Percentiles rank a stretch among this genome's conserved stretches.
Conservation (phyloP, 2,888 invertebrate species). For the Agrenia bidenticulata region DNA sequence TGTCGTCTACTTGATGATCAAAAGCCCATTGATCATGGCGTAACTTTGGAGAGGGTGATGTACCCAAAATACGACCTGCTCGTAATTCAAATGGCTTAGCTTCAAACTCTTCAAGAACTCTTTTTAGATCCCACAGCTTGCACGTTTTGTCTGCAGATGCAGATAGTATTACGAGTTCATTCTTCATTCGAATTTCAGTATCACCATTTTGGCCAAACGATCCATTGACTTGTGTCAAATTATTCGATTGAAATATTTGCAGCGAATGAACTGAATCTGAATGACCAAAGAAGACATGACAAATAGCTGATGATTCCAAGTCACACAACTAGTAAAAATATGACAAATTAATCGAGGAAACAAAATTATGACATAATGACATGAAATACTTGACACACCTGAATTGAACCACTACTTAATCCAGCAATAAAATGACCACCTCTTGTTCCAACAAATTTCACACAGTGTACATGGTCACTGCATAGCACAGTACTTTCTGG, state of each 20-base stretch:
- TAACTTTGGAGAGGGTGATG: slow-evolving; percentile 47
- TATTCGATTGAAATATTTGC: slow-evolving; percentile 54
- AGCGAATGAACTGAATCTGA: slow-evolving; percentile 60
- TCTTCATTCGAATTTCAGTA: not conserved
- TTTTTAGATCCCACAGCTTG: slow-evolving; percentile 64
- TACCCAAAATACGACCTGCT: slow-evolving; percentile 27
- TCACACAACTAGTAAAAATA: slow-evolving; percentile 63
- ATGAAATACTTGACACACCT: slow-evolving; percentile 56
- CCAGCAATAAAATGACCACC: slow-evolving; percentile 60
- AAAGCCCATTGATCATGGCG: slow-evolving; percentile 44
- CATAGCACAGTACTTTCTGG: slow-evolving; percentile 47
- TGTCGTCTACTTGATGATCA: slow-evolving; percentile 37
- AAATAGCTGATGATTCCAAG: slow-evolving; percentile 57
- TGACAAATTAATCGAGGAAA: too few species aligned
- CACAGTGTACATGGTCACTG: slow-evolving; percentile 45
- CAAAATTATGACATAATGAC: too few species aligned
- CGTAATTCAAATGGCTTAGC: slow-evolving; percentile 24
- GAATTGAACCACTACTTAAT: slow-evolving; percentile 59
- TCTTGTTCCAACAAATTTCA: slow-evolving; percentile 59
- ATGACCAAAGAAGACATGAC: slow-evolving; percentile 60
- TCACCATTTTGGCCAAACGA: not conserved
- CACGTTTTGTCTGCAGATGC: slow-evolving; percentile 63
- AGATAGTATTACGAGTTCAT: slow-evolving; percentile 60
- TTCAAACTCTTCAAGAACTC: slow-evolving; percentile 42
- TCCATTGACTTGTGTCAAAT: not conserved